These are phyloP conservation scores for Parelbella ahira DNA, from an alignment of 2,888 invertebrate species.

Conservation along the genomic window DNA sequence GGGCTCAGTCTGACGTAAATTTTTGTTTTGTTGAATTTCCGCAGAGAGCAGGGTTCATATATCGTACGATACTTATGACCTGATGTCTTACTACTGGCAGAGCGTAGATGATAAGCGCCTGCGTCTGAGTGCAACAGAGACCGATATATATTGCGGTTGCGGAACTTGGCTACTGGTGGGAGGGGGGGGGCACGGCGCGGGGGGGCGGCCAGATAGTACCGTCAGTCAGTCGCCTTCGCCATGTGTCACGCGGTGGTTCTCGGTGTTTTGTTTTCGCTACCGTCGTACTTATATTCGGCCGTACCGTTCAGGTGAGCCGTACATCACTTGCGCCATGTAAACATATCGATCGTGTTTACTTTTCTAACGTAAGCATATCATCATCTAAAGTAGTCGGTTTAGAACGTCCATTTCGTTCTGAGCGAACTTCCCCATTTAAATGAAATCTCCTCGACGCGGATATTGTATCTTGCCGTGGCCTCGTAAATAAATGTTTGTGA, in stretches of 20 bases:
- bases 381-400: too few relatives aligned
- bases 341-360: slow-evolving; percentile 6
- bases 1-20: too few relatives aligned
- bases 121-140: slow-evolving; percentile 21
- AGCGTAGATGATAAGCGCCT: slow-evolving; percentile 13
- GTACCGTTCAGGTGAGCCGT: slow-evolving; percentile 69
- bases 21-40: too few relatives aligned
- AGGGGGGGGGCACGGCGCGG: slow-evolving; percentile 12
- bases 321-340: slow-evolving; percentile 16
- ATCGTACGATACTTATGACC: too few relatives aligned
- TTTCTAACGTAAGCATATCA: background rate
- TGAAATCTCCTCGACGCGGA: too few relatives aligned
- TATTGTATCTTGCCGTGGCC: too few relatives aligned
- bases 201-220: slow-evolving; percentile 7
- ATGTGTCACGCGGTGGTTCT: slow-evolving; percentile 73
- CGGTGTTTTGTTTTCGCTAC: slow-evolving; percentile 68
- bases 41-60: too few relatives aligned
- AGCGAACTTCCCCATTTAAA: too few relatives aligned
- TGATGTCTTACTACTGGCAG: too few relatives aligned
- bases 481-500: background rate
- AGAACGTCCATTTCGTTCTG: too few relatives aligned
- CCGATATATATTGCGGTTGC: slow-evolving; percentile 16
- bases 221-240: slow-evolving; percentile 40
- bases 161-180: slow-evolving; percentile 16
- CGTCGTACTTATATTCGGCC: slow-evolving; percentile 67